Base-by-base conservation (phyloP, 2,888 invertebrate species). In the Drosophila kambysellisi region DNA sequence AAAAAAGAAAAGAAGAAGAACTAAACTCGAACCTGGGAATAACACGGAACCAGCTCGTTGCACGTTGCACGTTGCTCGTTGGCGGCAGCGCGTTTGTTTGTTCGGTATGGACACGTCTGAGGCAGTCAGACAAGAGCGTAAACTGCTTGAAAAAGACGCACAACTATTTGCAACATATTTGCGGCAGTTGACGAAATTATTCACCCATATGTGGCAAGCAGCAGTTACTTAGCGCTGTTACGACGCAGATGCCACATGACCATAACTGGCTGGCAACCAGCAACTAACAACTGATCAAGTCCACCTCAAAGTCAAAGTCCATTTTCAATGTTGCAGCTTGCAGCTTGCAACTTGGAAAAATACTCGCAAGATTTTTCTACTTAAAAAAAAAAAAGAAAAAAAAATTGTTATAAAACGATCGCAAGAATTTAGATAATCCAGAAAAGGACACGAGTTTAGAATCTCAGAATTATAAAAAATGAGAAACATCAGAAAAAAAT, bases 151-250 rank as follows among this genome's bases (percentile, higher is more conserved):
- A 39, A 53, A 43, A 58, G 65, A 56, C 52, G 53, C 68, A 68
- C 79, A 79, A 79, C 67, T 79, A 76, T 79, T 79, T 79, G 79
- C 76, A 46, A 70, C 73, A 79, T 76, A 65, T 79, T 73, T 66
- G 67, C 79, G 68, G 51, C 67, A 70, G 69, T 79, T 81, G 82
- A 82, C 70, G 64, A 76, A 82, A 81, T 74, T 64, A 76, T 80
- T 66, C 72, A 70, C 50, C 50, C 84, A 84, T 83, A 82, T 83
- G 83, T 67, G 84, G 81, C 74, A 71, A 77, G 70, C 52, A 77
- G 70, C 52, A 70, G 62, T 72, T 71, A 59, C 72, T 63, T 71
- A 70, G 74, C 70, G 69, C 70, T 69, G 29, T 66, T 70, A 48
- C 61, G 51, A 53, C 68, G 64, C 39, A 58, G 37, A 64, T 77